Evolutionary conservation across 2,888 invertebrate genomes (phyloP), one percentile per base, ranked within the genome.

Genomic region (Drosophila algonquin): DNA sequence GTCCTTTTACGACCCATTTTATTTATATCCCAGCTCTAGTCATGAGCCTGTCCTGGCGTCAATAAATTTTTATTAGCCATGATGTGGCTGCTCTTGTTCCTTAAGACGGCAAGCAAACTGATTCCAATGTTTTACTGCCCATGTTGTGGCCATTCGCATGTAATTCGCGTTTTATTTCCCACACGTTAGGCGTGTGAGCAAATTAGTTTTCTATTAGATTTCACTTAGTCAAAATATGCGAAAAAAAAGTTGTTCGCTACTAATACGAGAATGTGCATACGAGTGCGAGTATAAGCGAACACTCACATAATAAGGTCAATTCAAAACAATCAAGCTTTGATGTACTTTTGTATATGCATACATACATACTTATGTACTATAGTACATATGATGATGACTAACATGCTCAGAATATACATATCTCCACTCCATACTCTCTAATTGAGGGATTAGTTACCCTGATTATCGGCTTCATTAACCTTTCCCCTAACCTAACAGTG

Each of bases 1-100:
- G 89, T 90, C 89, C 81, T 90, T 84, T 90, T 90, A 90, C 90
- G 90, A 89, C 88, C 87, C 81, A 74, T 87, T 87, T 91, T 89
- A 88, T 87, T 89, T 84, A 87, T 87, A 81, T 89, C 80, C 75
- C 64, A 72, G 72, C 73, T 68, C 71, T 67, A 64, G 54, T 54
- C 70, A 58, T 74, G 71, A 69, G 67, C 63, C 73, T 74, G 86
- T 80, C 86, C 71, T 82, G 73, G 73, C 77, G 76, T 80, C 87
- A 80, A 87, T 89, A 87, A 89, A 89, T 89, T 89, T 87, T 87
- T 87, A 87, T 89, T 87, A 85, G 80, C 83, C 87, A 89, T 83
- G 75, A 89, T 87, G 83, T 68, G 85, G 85, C 68, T 55, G 79
- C 76, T 87, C 85, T 79, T 87, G 62, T 64, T 72, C 58, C 57